phyloP scores from a whole-genome alignment of 2,797 vertebrate species.

The Graptemys geographica region DNA sequence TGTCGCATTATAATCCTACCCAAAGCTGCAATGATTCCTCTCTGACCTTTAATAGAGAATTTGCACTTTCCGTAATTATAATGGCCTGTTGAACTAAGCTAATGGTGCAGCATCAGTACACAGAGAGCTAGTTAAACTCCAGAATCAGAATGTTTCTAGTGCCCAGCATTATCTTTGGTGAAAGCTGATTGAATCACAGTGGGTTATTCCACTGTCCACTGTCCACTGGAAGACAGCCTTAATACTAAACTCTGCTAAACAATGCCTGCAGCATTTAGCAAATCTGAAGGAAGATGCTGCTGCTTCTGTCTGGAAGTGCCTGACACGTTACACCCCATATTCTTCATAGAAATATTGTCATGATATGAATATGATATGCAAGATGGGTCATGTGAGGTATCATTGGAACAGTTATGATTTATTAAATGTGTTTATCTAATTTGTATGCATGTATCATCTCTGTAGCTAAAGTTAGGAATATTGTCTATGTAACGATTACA shows the following conservation, averaged over 20 bases:
- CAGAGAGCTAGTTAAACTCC: background rate
- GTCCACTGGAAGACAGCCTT: background rate
- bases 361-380: no score
- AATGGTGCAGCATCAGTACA: background rate
- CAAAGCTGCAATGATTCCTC: background rate
- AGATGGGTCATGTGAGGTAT: no score
- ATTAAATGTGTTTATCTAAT: no score
- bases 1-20: slow-evolving; percentile 31
- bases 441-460: no score
- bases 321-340: no score
- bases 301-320: background rate
- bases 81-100: slow-evolving; percentile 36
- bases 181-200: background rate
- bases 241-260: background rate
- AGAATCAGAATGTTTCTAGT: slow-evolving; percentile 21
- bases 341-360: no score
- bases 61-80: slow-evolving; percentile 12
- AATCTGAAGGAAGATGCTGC: background rate
- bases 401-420: no score
- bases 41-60: slow-evolving; percentile 19
- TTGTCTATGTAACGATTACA: no score
- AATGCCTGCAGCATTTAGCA: background rate
- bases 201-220: background rate
- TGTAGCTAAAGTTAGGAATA: no score
- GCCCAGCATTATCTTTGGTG: background rate